Evolutionary conservation across 1,140 invertebrate species (phyloP), one percentile per base, ranked within the genome.

Genomic region (Apis florea): DNA sequence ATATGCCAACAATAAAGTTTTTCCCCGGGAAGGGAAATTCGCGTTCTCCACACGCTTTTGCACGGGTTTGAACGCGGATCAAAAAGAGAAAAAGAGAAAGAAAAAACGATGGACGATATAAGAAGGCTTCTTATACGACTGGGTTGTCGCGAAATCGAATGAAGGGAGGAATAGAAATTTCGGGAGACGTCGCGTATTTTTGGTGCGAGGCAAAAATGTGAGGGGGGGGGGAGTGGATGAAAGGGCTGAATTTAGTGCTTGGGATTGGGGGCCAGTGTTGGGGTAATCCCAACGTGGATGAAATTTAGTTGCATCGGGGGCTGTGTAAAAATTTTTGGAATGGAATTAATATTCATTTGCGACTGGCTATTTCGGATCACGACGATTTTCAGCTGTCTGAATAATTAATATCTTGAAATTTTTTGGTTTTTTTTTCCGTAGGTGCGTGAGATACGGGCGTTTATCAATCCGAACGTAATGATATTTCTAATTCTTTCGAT

Each of bases 1-100:
- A 88, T 87, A 87, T 77, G 72, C 73, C 68, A 64, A 83, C 85
- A 61, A 86, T 87, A 85, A 86, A 86, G 72, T 76, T 83, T 24
- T 31, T 66, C 40, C 47, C 64, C 53, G 69, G 17, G 59, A 26
- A 61, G 58, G 56, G 54, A 54, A 80, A 80, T 72, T 80, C 76
- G 51, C 73, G 56, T 68, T 26, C n/a, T 26, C n/a, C 58, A 71
- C 66, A 75, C 40, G 26, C 51, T 51, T 24, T 81, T 75, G 75
- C 63, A 75, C 47, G 21, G 5, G 68, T 70, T 8, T 73, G 56
- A 67, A 75, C 31, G 19, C 54, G 47, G n/a, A 13, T 47, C 26
- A 68, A 51, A 75, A 75, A 59, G 63, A 51, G 6, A 40, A 24
- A 54, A 26, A 51, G 31, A 70, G 47, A 70, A 40, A 40, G 4